These are phyloP conservation scores for Etheostoma perlongum DNA, from an alignment of 2,797 vertebrate genomes.

Conservation along the genomic window DNA sequence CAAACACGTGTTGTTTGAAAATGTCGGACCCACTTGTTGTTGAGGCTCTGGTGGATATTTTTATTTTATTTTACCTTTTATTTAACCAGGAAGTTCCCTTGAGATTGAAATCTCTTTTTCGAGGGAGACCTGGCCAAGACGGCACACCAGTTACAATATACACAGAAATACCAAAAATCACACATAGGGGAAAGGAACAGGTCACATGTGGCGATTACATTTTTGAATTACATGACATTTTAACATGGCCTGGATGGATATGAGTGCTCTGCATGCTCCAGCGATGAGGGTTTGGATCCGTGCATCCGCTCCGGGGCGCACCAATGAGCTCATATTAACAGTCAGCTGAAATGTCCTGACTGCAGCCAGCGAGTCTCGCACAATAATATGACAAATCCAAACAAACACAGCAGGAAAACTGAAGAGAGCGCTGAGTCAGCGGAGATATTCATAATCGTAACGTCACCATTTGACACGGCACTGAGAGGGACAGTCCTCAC, in stretches of 20 bases:
- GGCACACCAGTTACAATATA: no score
- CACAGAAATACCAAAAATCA: no score
- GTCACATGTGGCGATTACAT: no score
- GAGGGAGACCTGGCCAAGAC: no score
- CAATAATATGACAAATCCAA: conserved; percentile 76
- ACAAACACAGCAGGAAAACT: conserved; percentile 65
- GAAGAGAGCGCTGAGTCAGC: conserved; percentile 16
- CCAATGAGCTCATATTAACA: conserved; percentile 69
- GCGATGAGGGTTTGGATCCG: conserved; percentile 47
- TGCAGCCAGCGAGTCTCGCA: conserved; percentile 43
- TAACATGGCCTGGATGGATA: not conserved
- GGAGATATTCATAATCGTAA: not conserved
- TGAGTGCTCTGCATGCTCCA: not conserved
- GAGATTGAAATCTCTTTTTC: no score
- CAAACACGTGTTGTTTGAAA: no score
- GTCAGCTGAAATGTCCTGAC: conserved; percentile 53
- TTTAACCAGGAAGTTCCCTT: no score
- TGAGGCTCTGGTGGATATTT: no score
- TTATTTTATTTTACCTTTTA: no score
- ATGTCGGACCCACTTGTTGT: no score
- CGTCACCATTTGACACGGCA: conserved; percentile 17
- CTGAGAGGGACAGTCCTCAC: not conserved
- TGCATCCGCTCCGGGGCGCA: conserved; percentile 3
- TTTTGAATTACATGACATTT: no score
- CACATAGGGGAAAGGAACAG: no score